A percentile compares a stretch with the other conserved stretches of the same genome.
These are phyloP conservation scores for Crossocerus cetratus DNA, from an alignment of 2,888 invertebrate species.

Conservation along the genomic window DNA sequence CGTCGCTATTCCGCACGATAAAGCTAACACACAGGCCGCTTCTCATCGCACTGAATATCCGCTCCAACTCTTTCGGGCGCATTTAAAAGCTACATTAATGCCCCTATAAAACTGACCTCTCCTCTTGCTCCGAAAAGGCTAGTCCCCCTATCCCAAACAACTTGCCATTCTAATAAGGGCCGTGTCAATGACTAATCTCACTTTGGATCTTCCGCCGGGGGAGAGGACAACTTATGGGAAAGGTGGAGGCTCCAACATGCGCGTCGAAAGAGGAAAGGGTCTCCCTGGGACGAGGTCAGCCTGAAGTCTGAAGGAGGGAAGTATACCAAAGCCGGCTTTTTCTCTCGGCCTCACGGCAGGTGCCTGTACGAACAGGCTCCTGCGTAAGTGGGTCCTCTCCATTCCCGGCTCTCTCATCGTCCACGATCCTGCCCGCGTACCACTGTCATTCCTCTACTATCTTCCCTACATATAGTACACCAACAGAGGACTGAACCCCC, in stretches of 20 bases:
- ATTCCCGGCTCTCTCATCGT: not conserved
- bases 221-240: not conserved
- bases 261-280: slow-evolving; percentile 15
- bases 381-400: slow-evolving; percentile 60
- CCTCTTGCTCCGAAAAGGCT: not conserved
- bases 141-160: not conserved
- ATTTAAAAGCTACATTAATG: too few relatives aligned
- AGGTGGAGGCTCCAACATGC: not conserved
- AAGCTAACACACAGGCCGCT: not conserved
- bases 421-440: too few relatives aligned
- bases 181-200: too few relatives aligned
- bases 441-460: too few relatives aligned
- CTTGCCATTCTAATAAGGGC: not conserved
- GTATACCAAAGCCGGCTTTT: slow-evolving; percentile 40
- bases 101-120: not conserved
- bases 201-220: not conserved
- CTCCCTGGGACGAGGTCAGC: slow-evolving; percentile 10
- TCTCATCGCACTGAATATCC: not conserved
- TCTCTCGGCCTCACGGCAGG: slow-evolving; percentile 50
- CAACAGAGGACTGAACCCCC: slow-evolving; percentile 15
- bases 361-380: slow-evolving; percentile 44
- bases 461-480: too few relatives aligned
- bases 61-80: not conserved
- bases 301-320: slow-evolving; percentile 39
- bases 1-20: slow-evolving; percentile 2